phyloP scores from a whole-genome alignment of 2,888 invertebrate species.

The Bibio marci region DNA sequence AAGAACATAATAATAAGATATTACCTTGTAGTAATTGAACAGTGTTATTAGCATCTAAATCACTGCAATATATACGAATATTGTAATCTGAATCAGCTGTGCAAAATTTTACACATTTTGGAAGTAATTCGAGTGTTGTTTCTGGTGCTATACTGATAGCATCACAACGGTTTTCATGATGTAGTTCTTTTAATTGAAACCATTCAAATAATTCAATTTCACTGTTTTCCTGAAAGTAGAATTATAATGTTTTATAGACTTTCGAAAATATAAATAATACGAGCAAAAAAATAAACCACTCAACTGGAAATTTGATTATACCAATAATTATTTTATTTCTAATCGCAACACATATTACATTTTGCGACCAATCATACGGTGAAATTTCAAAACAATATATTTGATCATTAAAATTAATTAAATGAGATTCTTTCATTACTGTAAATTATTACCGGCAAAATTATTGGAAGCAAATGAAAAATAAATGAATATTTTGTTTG shows the following conservation, averaged over 20 bases:
- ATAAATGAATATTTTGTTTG: too few species aligned
- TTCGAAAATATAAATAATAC: slow-evolving; percentile 13
- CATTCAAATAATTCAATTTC: slow-evolving; percentile 35
- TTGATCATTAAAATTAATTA: slow-evolving; percentile 34
- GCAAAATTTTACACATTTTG: slow-evolving; percentile 31
- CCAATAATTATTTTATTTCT: slow-evolving; percentile 37
- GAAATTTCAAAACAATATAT: slow-evolving; percentile 41
- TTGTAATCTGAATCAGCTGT: slow-evolving; percentile 39
- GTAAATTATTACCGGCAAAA: too few species aligned
- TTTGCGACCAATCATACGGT: slow-evolving; percentile 44
- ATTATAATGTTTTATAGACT: not conserved
- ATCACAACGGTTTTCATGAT: slow-evolving; percentile 35
- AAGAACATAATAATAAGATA: too few species aligned
- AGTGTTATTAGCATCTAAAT: slow-evolving; percentile 32
- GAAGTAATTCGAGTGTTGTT: slow-evolving; percentile 38
- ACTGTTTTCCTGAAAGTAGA: slow-evolving; percentile 29
- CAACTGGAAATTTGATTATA: slow-evolving; percentile 36
- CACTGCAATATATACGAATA: slow-evolving; percentile 36
- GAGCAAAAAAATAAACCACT: not conserved
- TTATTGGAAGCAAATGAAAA: too few species aligned
- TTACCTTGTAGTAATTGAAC: slow-evolving; percentile 27
- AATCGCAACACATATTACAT: slow-evolving; percentile 41
- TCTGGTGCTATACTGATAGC: slow-evolving; percentile 43
- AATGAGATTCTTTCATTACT: too few species aligned
- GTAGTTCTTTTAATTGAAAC: slow-evolving; percentile 36